phyloP scores from a whole-genome alignment of 1,140 invertebrate genomes.

The Aphaenogaster floridana region DNA sequence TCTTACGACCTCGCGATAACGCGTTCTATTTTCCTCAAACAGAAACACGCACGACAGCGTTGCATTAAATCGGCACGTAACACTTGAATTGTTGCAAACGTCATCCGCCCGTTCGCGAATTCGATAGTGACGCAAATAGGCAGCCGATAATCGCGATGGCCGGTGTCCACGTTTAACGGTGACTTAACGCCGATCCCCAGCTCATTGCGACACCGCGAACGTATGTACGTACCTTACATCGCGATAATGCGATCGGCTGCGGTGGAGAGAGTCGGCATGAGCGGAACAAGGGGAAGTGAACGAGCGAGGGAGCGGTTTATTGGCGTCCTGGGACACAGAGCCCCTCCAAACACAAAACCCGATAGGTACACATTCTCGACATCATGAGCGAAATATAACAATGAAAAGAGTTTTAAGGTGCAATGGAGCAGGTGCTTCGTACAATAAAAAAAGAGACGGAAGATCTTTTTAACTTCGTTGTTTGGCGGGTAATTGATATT shows the following conservation, averaged over 20 bases:
- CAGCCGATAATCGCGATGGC: constrained; percentile 74
- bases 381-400: neutral
- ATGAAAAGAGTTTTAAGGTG: neutral
- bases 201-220: constrained; percentile 65
- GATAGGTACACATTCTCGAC: constrained; percentile 36
- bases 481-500: neutral
- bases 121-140: constrained; percentile 72
- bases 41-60: neutral
- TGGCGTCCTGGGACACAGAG: constrained; percentile 26
- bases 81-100: constrained; percentile 18
- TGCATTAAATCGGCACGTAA: constrained; percentile 22
- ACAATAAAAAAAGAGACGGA: neutral
- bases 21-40: constrained; percentile 19
- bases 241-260: constrained; percentile 59
- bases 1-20: constrained; percentile 52
- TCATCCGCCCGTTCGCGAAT: constrained; percentile 47
- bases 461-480: neutral
- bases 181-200: constrained; percentile 77
- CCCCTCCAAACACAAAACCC: constrained; percentile 29
- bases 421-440: neutral
- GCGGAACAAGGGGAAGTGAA: constrained; percentile 13
- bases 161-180: constrained; percentile 75
- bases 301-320: constrained; percentile 61
- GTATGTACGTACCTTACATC: constrained; percentile 61
- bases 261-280: constrained; percentile 40